These are phyloP conservation scores for Passer domesticus DNA, from an alignment of 2,113 vertebrate species.

Conservation along the genomic window DNA sequence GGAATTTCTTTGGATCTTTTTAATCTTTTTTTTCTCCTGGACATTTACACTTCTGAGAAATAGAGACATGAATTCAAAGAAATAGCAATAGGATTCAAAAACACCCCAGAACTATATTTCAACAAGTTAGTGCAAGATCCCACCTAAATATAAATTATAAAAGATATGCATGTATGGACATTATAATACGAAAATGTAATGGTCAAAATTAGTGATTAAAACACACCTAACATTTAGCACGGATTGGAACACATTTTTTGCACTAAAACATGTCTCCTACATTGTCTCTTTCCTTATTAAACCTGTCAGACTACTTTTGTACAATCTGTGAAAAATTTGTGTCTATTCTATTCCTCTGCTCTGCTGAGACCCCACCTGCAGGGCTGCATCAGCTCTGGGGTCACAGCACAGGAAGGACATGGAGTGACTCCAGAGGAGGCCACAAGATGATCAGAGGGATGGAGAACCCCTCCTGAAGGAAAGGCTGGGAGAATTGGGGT, in stretches of 20 bases:
- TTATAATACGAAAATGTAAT: background rate
- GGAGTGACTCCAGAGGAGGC: background rate
- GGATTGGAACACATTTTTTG: background rate
- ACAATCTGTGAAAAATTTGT: background rate
- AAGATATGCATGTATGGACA: too few relatives aligned
- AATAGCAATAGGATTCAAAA: background rate
- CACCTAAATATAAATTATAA: background rate
- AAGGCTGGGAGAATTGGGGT: background rate
- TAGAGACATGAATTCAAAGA: background rate
- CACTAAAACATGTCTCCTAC: background rate
- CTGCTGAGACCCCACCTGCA: background rate
- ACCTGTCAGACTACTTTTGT: too few relatives aligned
- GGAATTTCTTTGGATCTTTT: background rate
- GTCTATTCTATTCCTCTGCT: background rate
- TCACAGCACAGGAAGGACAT: background rate
- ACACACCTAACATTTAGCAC: background rate
- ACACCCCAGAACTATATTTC: fast-evolving
- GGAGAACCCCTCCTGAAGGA: background rate
- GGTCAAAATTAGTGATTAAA: background rate
- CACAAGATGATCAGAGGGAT: background rate
- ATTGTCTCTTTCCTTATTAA: too few relatives aligned
- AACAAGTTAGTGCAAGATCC: background rate
- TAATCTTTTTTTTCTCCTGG: background rate
- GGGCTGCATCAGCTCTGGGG: background rate
- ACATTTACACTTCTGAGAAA: background rate